phyloP scores from a whole-genome alignment of 2,888 invertebrate genomes.

The Euplexia lucipara region DNA sequence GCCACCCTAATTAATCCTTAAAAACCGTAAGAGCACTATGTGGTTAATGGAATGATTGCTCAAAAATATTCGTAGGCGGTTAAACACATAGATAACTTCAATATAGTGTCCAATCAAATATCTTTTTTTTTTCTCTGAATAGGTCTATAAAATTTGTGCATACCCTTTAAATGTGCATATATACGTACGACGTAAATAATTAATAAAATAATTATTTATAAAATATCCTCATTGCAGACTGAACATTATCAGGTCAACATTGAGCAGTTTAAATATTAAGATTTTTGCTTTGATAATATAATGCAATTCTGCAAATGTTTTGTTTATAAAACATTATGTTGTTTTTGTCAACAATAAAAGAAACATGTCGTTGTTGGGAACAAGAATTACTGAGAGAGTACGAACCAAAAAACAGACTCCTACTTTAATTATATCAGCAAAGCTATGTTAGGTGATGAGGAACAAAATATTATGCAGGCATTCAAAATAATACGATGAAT shows the following conservation, averaged over 20 bases:
- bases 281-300: too few relatives aligned
- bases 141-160: too few relatives aligned
- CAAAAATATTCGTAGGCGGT: conserved; percentile 14
- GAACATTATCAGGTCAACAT: too few relatives aligned
- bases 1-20: background rate
- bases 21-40: background rate
- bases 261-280: too few relatives aligned
- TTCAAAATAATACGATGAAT: too few relatives aligned
- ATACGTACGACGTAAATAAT: too few relatives aligned
- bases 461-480: conserved; percentile 9
- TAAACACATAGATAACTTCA: background rate
- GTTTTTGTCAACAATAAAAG: background rate
- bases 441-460: background rate
- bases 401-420: background rate
- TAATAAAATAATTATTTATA: too few relatives aligned
- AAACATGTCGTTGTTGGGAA: background rate
- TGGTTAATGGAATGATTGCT: conserved; percentile 12
- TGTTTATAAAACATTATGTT: background rate
- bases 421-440: conserved; percentile 18
- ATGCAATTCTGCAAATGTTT: too few relatives aligned
- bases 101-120: background rate
- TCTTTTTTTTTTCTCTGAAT: too few relatives aligned
- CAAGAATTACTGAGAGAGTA: background rate
- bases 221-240: too few relatives aligned
- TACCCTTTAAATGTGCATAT: too few relatives aligned